Conservation (phyloP, 2,113 vertebrate genomes). For the Phyllostomus hastatus region DNA sequence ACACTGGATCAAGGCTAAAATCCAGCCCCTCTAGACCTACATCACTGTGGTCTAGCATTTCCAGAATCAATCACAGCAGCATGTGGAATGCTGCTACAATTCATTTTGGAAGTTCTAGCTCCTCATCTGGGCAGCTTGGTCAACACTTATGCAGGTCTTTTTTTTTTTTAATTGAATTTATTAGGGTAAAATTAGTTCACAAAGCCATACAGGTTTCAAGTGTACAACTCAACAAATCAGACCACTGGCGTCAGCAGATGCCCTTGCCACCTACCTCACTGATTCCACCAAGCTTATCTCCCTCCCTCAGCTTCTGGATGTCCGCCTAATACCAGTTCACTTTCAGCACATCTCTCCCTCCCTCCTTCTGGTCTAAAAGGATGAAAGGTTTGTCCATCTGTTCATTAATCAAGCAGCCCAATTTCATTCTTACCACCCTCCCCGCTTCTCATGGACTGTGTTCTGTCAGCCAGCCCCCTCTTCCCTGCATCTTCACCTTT, state of each 20-base stretch:
- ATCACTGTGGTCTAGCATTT: not conserved
- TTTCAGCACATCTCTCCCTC: not conserved
- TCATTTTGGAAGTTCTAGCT: not conserved
- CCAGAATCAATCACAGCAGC: not conserved
- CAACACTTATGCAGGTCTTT: not conserved
- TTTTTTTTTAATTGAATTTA: no score
- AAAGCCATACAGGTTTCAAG: no score
- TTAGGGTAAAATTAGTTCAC: no score
- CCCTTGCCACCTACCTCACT: not conserved
- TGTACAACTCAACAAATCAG: no score
- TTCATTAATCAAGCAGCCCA: not conserved
- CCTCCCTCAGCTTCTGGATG: not conserved
- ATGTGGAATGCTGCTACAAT: not conserved
- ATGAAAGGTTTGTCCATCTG: not conserved
- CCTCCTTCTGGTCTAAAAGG: not conserved
- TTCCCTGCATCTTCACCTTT: no score
- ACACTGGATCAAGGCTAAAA: not conserved
- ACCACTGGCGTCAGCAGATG: not conserved
- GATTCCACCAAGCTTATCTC: not conserved
- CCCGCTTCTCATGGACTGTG: accelerated
- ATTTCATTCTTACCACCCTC: not conserved
- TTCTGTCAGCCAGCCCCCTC: not conserved
- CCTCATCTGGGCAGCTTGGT: not conserved
- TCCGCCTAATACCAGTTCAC: not conserved
- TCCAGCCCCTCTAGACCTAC: not conserved